Conservation (phyloP, 2,797 vertebrate species). For the Acanthurus tractus region DNA sequence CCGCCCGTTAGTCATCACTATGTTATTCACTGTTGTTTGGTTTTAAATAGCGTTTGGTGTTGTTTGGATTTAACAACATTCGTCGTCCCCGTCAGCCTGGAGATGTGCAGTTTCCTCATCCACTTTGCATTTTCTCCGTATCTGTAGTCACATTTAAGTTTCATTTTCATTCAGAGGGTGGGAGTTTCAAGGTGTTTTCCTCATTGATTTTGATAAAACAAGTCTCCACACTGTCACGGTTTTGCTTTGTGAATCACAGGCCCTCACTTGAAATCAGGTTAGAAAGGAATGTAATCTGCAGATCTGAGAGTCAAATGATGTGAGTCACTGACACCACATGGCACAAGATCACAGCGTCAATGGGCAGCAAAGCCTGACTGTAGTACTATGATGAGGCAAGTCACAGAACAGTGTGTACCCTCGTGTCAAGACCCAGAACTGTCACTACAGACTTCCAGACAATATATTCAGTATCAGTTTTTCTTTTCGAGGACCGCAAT, state of each 20-base stretch:
- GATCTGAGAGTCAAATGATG: conserved; percentile 20
- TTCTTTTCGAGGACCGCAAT: not conserved
- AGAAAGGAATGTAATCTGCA: conserved; percentile 53
- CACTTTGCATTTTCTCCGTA: not conserved
- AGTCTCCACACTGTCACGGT: conserved; percentile 20
- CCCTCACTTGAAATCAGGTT: conserved; percentile 53
- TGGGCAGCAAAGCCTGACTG: conserved; percentile 4
- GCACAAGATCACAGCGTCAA: conserved; percentile 37
- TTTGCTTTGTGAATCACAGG: conserved; percentile 40
- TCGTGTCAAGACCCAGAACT: not conserved
- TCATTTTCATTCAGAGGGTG: not conserved
- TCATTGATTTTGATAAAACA: not conserved
- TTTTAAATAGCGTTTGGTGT: conserved; percentile 9
- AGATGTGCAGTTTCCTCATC: not conserved
- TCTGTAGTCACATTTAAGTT: not conserved
- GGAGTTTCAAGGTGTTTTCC: too few relatives aligned
- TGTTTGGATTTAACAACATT: not conserved
- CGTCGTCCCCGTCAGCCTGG: not conserved
- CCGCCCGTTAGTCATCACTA: conserved; percentile 12
- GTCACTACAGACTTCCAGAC: not conserved
- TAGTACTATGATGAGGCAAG: conserved; percentile 19
- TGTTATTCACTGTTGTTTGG: conserved; percentile 8
- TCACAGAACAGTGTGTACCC: conserved; percentile 32
- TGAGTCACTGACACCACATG: conserved; percentile 52
- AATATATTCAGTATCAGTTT: not conserved